Evolutionary conservation across 92 coral and sea anemone genomes (phyloP), one percentile per base, ranked within the genome.

Genomic region (Nematostella vectensis): DNA sequence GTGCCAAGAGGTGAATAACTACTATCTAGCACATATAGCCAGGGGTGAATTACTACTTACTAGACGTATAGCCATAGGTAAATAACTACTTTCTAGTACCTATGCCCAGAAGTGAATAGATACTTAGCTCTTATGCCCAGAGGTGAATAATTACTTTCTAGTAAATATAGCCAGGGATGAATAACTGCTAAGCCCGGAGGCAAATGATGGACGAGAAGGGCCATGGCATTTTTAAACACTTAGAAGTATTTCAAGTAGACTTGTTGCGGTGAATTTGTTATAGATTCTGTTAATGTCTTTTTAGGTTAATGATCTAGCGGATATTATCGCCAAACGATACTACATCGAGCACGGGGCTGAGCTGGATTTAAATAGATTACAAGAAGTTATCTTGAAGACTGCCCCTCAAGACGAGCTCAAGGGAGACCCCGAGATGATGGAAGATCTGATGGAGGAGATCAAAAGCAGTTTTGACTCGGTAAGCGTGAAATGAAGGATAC

Each of bases 331-430:
- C 20, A 61, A 68, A 29, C 63, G 79, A 30, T 89, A 89, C 36
- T 89, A 80, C 55, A 68, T 85, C 21, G 82, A 81, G 31, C 48
- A 89, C 66, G 96, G 96, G 15, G 72, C 58, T 1, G 76, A 71
- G 21, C 43, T 77, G 68, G 55, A 71, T 21, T 78, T 63, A 28
- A 61, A 62, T 33, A 52, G 59, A 11, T 79, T 89, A 3, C 72
- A 71, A 13, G 38, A 52, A 18, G 33, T 89, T 36, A 16, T 78
- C 11, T 59, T 60, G 29, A 62, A 44, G 8, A 44, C 74, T 40
- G 53, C 43, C 0, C 74, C 86, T 17, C 53, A 62, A 30, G 10
- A 30, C 2, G 31, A 59, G 10, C 45, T 71, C 24, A 31, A 65
- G 19, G 18, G 25, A 10, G n/a, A n/a, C 27, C 27, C 65, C 0